Evolutionary conservation across 37 sponge, comb jelly and placozoan genomes (phyloP), one percentile per base, ranked within the genome.

Genomic region (Oopsacas minuta): DNA sequence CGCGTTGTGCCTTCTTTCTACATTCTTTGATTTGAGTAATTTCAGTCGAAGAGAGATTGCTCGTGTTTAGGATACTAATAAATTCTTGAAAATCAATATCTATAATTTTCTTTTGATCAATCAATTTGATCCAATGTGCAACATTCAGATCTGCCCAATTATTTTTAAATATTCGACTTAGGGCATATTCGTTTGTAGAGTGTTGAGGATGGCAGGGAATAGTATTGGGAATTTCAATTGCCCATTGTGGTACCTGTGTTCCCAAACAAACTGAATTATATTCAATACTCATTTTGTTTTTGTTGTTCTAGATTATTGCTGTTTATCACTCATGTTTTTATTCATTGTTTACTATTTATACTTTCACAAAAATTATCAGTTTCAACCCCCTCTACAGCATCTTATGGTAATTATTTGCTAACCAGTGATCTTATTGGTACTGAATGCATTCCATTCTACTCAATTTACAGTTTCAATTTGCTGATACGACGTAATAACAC

Each of bases 81-180:
- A 61, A n/a, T 10, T 61, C 75, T 12, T 61, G 75, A 61, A 25
- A 61, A 61, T 61, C 30, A 20, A 61, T 61, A 32, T 61, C 17
- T 61, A 61, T 7, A 12, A 61, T 61, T 61, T 61, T 61, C 22
- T 61, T 61, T 34, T 61, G 75, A 61, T 61, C 75, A n/a, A 61
- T 61, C 28, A 61, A 10, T 61, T 61, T 61, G 30, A 25, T 3
- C 75, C 75, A 61, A 34, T 61, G 28, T 25, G 7, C 28, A 5
- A 25, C 30, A 7, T 3, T 61, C 75, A 61, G 28, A 25, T 25
- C 22, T 61, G 30, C 20, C 20, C 75, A 61, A 12, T 61, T 61
- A 3, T 61, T n/a, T n/a, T 61, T 61, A 5, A 61, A 61, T 5
- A 61, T 61, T 3, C 30, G 75, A 5, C 28, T 25, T 34, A 61